phyloP scores from a whole-genome alignment of 2,888 invertebrate species.

The Plagodis dolabraria region DNA sequence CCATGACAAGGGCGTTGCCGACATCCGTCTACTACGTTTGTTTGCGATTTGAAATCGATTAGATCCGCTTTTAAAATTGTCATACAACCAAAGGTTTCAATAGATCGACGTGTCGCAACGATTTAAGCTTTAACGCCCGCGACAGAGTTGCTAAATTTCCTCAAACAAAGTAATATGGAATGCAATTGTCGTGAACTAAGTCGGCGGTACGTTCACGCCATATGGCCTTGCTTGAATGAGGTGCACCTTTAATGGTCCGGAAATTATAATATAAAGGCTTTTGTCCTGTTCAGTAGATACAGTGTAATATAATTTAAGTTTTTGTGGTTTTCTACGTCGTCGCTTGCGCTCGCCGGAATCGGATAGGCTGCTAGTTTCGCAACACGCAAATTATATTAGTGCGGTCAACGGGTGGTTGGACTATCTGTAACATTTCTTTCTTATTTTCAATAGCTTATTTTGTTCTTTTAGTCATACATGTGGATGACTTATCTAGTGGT shows the following conservation, averaged over 20 bases:
- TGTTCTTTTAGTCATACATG: too few species aligned
- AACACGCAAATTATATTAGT: slow-evolving; percentile 46
- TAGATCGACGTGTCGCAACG: slow-evolving; percentile 51
- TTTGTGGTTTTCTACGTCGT: slow-evolving; percentile 51
- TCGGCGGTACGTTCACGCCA: slow-evolving; percentile 62
- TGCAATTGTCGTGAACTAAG: slow-evolving; percentile 71
- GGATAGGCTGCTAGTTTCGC: slow-evolving; percentile 55
- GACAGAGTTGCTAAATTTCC: slow-evolving; percentile 64
- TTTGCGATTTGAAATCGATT: slow-evolving; percentile 71
- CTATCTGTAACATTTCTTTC: too few species aligned
- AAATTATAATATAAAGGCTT: slow-evolving; percentile 73
- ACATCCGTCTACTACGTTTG: slow-evolving; percentile 69
- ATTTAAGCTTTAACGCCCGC: slow-evolving; percentile 60
- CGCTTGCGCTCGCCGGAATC: slow-evolving; percentile 47
- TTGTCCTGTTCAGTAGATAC: slow-evolving; percentile 60
- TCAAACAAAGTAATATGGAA: slow-evolving; percentile 63
- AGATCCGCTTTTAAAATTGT: slow-evolving; percentile 76
- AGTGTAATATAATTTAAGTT: slow-evolving; percentile 49
- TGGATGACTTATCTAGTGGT: too few species aligned
- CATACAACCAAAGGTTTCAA: slow-evolving; percentile 56
- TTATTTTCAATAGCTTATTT: too few species aligned
- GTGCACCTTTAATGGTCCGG: slow-evolving; percentile 73
- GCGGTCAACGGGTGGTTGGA: slow-evolving; percentile 21
- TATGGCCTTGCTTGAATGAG: slow-evolving; percentile 70
- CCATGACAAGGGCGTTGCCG: slow-evolving; percentile 74